A percentile compares a stretch with the other conserved stretches of the same genome.
phyloP scores from a whole-genome alignment of 1,140 invertebrate species.

The Chironomus tepperi region DNA sequence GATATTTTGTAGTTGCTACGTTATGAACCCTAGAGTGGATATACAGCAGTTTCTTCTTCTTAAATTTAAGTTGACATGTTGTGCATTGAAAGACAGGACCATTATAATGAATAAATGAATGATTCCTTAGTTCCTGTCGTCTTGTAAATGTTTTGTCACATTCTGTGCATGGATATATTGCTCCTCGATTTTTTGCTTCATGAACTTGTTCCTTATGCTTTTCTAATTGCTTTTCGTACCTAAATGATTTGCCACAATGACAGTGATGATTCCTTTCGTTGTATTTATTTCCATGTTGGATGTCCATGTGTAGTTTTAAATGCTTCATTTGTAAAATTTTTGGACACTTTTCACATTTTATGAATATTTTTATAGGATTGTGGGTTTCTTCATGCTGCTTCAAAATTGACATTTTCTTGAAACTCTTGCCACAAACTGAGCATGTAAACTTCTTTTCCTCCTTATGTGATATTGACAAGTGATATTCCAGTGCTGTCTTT shows the following conservation, averaged over 20 bases:
- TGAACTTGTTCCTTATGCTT: background rate
- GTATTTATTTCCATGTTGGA: conserved; percentile 35
- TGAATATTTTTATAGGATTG: conserved; percentile 35
- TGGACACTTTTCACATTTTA: conserved; percentile 36
- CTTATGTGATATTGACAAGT: conserved; percentile 39
- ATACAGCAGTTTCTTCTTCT: background rate
- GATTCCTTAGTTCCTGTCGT: background rate
- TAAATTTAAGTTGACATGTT: background rate
- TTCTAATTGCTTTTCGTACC: background rate
- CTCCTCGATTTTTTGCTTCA: background rate
- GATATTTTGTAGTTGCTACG: background rate
- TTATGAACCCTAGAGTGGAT: background rate
- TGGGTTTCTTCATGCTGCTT: conserved; percentile 38
- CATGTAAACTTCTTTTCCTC: conserved; percentile 44
- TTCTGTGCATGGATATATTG: background rate
- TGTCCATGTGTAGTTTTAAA: conserved; percentile 38
- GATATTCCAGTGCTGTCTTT: conserved; percentile 38
- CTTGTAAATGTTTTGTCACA: background rate
- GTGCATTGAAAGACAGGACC: background rate
- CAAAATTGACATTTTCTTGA: conserved; percentile 39
- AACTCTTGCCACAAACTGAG: conserved; percentile 42
- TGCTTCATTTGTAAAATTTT: conserved; percentile 35
- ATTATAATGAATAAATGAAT: background rate
- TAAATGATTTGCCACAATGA: background rate
- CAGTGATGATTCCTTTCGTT: conserved; percentile 27